Conservation (phyloP, 2,113 vertebrate species). For the Cynocephalus volans region DNA sequence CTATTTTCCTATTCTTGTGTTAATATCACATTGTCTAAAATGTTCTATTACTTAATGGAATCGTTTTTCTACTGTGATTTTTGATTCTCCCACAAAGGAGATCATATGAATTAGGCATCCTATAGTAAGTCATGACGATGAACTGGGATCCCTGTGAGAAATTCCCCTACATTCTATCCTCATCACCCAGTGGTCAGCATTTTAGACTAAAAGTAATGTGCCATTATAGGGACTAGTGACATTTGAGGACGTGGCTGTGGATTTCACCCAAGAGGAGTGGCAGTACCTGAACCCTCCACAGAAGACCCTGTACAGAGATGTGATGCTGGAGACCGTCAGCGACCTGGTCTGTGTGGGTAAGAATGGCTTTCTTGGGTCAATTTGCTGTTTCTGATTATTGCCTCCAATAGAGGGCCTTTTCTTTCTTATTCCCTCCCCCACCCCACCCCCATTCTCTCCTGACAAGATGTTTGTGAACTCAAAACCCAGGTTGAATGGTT, state of each 20-base stretch:
- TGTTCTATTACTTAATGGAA: slow-evolving; percentile 39
- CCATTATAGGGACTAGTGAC: too few species aligned
- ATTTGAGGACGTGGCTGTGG: too few species aligned
- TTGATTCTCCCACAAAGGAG: slow-evolving; percentile 61
- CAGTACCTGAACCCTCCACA: slow-evolving; percentile 42
- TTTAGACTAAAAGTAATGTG: too few species aligned
- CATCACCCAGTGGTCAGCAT: too few species aligned
- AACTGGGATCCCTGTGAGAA: too few species aligned
- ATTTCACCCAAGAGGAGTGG: too few species aligned
- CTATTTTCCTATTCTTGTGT: slow-evolving; percentile 18
- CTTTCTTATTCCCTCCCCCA: neutral
- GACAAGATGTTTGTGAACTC: slow-evolving; percentile 42
- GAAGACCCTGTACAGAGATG: slow-evolving; percentile 65
- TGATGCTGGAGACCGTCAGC: slow-evolving; percentile 67
- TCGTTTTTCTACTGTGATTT: slow-evolving; percentile 1
- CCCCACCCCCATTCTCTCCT: neutral
- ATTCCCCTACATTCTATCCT: too few species aligned
- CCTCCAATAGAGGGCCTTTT: neutral
- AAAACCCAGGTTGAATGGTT: slow-evolving; percentile 58
- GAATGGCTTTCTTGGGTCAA: slow-evolving; percentile 43
- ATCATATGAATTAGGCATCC: too few species aligned
- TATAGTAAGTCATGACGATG: too few species aligned
- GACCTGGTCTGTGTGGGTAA: slow-evolving; percentile 68
- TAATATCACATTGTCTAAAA: neutral
- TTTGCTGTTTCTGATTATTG: slow-evolving; percentile 6